A percentile compares a stretch with the other conserved stretches of the same genome.
These are phyloP conservation scores for Latheticus oryzae DNA, from an alignment of 2,888 invertebrate species.

Conservation along the genomic window DNA sequence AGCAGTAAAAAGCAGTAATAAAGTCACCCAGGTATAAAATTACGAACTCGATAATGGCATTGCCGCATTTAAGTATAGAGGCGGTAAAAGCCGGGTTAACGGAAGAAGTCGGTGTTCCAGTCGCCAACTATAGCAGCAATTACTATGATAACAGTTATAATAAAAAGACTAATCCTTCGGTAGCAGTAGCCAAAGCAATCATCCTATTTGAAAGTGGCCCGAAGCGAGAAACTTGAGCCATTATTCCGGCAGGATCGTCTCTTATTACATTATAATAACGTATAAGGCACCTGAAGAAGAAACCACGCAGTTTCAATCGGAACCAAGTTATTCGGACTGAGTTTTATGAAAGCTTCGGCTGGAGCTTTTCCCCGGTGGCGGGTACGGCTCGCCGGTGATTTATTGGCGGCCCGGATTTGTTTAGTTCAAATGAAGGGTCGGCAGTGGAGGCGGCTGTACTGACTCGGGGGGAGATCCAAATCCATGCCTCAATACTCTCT, in stretches of 20 bases:
- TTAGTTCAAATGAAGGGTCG: conserved; percentile 49
- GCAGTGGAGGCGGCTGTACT: conserved; percentile 35
- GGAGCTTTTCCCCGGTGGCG: conserved; percentile 51
- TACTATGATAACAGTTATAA: conserved; percentile 40
- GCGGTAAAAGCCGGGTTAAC: conserved; percentile 26
- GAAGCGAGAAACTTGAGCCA: conserved; percentile 30
- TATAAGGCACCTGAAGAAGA: conserved; percentile 20
- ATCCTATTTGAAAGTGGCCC: conserved; percentile 32
- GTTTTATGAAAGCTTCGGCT: conserved; percentile 43
- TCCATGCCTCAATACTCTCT: conserved; percentile 42
- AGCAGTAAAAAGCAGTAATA: conserved; percentile 39
- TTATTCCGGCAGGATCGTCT: conserved; percentile 28
- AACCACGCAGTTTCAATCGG: conserved; percentile 27
- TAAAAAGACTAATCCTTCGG: conserved; percentile 36
- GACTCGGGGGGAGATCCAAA: conserved; percentile 42
- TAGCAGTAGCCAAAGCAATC: conserved; percentile 35
- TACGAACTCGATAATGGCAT: conserved; percentile 37
- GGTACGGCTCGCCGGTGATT: conserved; percentile 44
- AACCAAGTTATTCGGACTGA: conserved; percentile 29
- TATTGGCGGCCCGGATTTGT: conserved; percentile 50
- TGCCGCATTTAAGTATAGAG: conserved; percentile 36
- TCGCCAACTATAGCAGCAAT: conserved; percentile 35
- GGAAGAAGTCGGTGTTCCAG: conserved; percentile 14
- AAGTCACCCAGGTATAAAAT: conserved; percentile 42
- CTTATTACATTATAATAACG: conserved; percentile 24